Evolutionary conservation across 2,113 vertebrate genomes (phyloP).

Genomic region (Chionodraco myersi): DNA sequence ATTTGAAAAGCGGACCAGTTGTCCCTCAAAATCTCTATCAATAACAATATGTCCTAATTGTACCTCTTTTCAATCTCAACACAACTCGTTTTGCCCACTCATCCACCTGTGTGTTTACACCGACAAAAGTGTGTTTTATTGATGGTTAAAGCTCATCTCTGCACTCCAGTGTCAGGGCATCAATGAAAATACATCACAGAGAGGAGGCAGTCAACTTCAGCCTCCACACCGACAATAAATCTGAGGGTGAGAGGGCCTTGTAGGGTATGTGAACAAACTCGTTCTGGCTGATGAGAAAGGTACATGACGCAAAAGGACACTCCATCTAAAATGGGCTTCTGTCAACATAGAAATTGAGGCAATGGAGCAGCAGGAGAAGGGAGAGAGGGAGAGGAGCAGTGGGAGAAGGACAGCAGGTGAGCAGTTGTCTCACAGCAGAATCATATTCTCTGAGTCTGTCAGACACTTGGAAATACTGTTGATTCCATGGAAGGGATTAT

Average conservation of each 20-base stretch:
- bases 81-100: slow-evolving; percentile 36
- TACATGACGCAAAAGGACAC: slow-evolving; percentile 82
- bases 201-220: slow-evolving; percentile 76
- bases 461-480: slow-evolving; percentile 48
- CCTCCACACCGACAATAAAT: slow-evolving; percentile 80
- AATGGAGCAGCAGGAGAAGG: slow-evolving; percentile 50
- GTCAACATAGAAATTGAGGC: slow-evolving; percentile 65
- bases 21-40: no score
- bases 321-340: slow-evolving; percentile 78
- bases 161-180: slow-evolving; percentile 72
- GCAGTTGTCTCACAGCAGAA: slow-evolving; percentile 54
- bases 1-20: no score
- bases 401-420: slow-evolving; percentile 54
- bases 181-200: slow-evolving; percentile 80
- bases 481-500: slow-evolving; percentile 42
- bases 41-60: slow-evolving; percentile 1
- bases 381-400: slow-evolving; percentile 26
- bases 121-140: slow-evolving; percentile 74
- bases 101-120: slow-evolving; percentile 48
- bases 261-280: slow-evolving; percentile 68
- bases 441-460: slow-evolving; percentile 58
- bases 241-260: slow-evolving; percentile 75
- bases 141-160: slow-evolving; percentile 77
- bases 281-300: slow-evolving; percentile 78
- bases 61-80: slow-evolving; percentile 32